Evolutionary conservation across 2,888 invertebrate genomes (phyloP).

Genomic region (Lasioglossum lativentre): DNA sequence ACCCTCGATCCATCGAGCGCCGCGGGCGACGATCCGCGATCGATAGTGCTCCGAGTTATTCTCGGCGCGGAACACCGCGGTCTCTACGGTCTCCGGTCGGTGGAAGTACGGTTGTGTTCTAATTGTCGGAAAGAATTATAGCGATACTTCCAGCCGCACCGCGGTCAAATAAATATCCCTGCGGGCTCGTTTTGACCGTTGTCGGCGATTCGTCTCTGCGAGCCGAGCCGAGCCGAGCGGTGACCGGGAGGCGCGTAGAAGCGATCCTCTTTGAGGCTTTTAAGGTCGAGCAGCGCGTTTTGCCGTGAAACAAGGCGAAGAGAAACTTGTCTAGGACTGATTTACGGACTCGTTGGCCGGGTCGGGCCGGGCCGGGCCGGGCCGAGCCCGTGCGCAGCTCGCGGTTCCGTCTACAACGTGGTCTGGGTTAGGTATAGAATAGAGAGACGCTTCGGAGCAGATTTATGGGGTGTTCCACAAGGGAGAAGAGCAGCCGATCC

Average conservation of each 20-base stretch:
- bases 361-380: constrained; percentile 62
- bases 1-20: neutral
- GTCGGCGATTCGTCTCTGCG: constrained; percentile 48
- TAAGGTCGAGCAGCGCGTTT: constrained; percentile 66
- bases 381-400: constrained; percentile 56
- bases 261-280: constrained; percentile 59
- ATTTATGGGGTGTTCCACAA: constrained; percentile 81
- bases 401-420: constrained; percentile 70
- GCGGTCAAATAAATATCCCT: constrained; percentile 35
- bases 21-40: neutral
- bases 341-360: constrained; percentile 79
- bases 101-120: neutral
- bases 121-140: constrained; percentile 41
- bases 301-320: constrained; percentile 75
- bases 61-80: neutral
- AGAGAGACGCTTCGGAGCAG: constrained; percentile 68
- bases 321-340: constrained; percentile 79
- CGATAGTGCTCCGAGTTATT: constrained; percentile 16
- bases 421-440: too few species aligned
- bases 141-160: constrained; percentile 15
- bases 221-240: neutral
- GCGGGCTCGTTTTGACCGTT: constrained; percentile 43
- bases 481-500: constrained; percentile 71
- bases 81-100: neutral
- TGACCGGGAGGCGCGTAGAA: constrained; percentile 3